Evolutionary conservation across 2,113 vertebrate genomes (phyloP), one percentile per base, ranked within the genome.

Genomic region (Eptesicus fuscus): DNA sequence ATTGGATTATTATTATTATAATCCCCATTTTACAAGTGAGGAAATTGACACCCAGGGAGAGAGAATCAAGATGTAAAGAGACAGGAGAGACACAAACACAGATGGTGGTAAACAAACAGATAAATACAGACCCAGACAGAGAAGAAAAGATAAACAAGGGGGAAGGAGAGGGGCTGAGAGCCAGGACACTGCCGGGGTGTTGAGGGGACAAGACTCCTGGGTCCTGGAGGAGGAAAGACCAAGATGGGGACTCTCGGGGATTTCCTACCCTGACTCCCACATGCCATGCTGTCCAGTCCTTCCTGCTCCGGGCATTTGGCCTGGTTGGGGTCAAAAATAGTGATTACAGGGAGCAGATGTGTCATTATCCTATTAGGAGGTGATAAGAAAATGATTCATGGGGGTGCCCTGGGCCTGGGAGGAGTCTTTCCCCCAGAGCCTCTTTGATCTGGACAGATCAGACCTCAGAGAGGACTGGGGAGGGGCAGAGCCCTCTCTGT

Each of bases 351-450:
- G 71, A 18, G 25, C 22, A 83, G 56, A 11, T 69, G 2, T 89
- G 92, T 95, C 89, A 96, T 96, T 94, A 95, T 28, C 80, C 51
- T 69, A 85, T 76, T 56, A 91, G 47, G 32, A 89, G 76, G 35
- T 71, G 86, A 96, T 91, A 95, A 97, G 84, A 95, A 92, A 78
- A 59, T 94, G 93, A 95, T 84, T 97, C 94, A 93, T 1, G 49
- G 67, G 53, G 59, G 11, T 74, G 32, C 40, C 73, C 82, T 51
- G 30, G 12, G 76, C 37, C 79, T 89, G 40, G 77, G 94, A 95
- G 51, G 74, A 76, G 30, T 30, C 44, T 78, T 82, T 85, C 30
- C 91, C 67, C 69, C 59, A 37, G 0, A 1, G 51, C 35, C 65
- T 69, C 74, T 95, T 95, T 96, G 25, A 93, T 88, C 83, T 89